Evolutionary conservation across 2,797 vertebrate genomes (phyloP), one percentile per base, ranked within the genome.

Genomic region (Balearica regulorum): DNA sequence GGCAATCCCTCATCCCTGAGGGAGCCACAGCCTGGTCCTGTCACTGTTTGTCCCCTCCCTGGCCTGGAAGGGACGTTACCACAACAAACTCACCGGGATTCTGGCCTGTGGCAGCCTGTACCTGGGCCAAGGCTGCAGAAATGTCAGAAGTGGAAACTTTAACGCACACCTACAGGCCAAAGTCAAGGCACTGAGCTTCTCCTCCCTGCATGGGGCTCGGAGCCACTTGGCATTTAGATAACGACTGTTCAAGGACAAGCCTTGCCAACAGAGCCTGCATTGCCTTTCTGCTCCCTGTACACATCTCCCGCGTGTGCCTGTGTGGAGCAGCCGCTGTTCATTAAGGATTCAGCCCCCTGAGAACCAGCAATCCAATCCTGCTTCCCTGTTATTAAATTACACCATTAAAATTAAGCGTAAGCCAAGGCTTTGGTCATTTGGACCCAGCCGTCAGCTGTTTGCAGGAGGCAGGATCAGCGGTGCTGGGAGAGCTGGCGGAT

Each of bases 141-240:
- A 9, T 0, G 4, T 37, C 3, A 2, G 51, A 65, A 37, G 58
- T 5, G 0, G 71, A 69, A 76, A 3, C 55, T 65, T 53, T 31
- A 48, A 10, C 60, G 21, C 49, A 2, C 31, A 3, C 8, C 48
- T 11, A 6, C 0, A 15, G 87, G 65, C 69, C 94, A 89, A 95
- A 95, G 94, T 87, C 75, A 72, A 77, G 58, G 83, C 41, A 5
- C 54, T 0, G n/a, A 53, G 69, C 71, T 72, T 5, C 62, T 64
- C 51, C 57, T 54, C 48, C 5, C 2, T 1, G 0, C 9, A 0
- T 3, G 3, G 43, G 9, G 62, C 58, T 8, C 4, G 5, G 41
- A 76, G 68, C 72, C 49, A 6, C 71, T 13, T 2, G 44, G 68
- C 37, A 1, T 39, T 65, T 22, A 4, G 35, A 16, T 54, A 66